Conservation (phyloP, 2,888 invertebrate genomes). For the Cheilosia pagana region DNA sequence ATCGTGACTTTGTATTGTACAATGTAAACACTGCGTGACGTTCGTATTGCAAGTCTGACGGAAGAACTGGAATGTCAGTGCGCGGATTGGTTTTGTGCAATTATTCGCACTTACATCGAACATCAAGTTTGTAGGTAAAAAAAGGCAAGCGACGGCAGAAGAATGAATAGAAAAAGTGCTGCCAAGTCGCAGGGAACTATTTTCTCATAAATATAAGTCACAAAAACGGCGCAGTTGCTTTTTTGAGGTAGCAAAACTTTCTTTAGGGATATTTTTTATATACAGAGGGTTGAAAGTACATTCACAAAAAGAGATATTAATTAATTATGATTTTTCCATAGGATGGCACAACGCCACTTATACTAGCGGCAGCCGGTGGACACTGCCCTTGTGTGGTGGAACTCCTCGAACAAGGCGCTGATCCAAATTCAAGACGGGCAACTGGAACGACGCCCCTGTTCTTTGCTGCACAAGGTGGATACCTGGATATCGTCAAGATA, state of each 20-base stretch:
- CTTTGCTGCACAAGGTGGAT: slow-evolving; percentile 97
- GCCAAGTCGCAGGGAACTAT: too few species aligned
- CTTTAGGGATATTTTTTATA: too few species aligned
- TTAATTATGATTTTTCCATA: slow-evolving; percentile 82
- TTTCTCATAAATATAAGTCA: too few species aligned
- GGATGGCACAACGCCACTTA: slow-evolving; percentile 97
- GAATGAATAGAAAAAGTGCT: too few species aligned
- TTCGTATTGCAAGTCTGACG: background rate
- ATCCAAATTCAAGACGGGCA: slow-evolving; percentile 92
- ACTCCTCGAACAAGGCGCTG: slow-evolving; percentile 95
- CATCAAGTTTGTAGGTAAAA: too few species aligned
- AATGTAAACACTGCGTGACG: slow-evolving; percentile 11
- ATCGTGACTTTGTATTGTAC: slow-evolving; percentile 40
- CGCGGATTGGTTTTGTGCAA: background rate
- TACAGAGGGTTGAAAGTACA: too few species aligned
- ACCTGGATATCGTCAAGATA: slow-evolving; percentile 91
- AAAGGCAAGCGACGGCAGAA: background rate
- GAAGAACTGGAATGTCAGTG: background rate
- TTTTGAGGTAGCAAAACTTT: too few species aligned
- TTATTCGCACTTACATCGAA: background rate
- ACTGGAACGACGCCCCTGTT: slow-evolving; percentile 97
- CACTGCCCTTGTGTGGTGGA: slow-evolving; percentile 94
- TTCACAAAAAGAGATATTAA: background rate
- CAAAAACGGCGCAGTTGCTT: too few species aligned
- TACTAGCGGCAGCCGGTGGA: slow-evolving; percentile 95